Evolutionary conservation across 1,140 invertebrate genomes (phyloP), one percentile per base, ranked within the genome.

Genomic region (Probaryconus sp.): DNA sequence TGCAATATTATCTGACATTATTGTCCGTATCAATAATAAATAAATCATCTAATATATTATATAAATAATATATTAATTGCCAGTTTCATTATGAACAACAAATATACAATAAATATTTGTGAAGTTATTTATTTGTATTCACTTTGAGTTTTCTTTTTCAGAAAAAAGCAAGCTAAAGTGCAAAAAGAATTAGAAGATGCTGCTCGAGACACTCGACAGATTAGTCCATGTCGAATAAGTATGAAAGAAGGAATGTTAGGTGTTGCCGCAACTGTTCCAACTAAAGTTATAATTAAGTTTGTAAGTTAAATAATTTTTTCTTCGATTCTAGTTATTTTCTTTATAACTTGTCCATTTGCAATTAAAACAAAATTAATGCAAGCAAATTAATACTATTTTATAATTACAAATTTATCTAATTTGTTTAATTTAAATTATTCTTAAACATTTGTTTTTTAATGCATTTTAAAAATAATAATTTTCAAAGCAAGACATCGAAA

Each of bases 131-230:
- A 24, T 4, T 24, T 4, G 7, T 7, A 24, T 24, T 3, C 28
- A 18, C 3, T 14, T 11, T 43, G 1, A 37, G 21, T 31, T 5
- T 2, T 5, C 26, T 73, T 78, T 91, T 91, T n/a, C 88, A 97
- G 95, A 85, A 94, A 95, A 89, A 91, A 93, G 82, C 94, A 95
- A 85, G 94, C 93, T 45, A 94, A 93, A 87, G 89, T 98, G 81
- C 92, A 94, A 83, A 94, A 95, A 86, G 96, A 98, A 78, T 87
- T 99, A 18, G 96, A 96, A 87, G 97, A 98, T 83, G 97, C 97
- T 9, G 96, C 95, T 5, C 90, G 89, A 77, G 93, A 95, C 68
- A 90, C 89, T 10, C 85, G 89, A 72, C 87, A 88, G 11, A 61
- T 89, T 30, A 89, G 88, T 58, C 88, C 89, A 2, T 91, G 91